These are phyloP conservation scores for Sebastes hubbsi DNA, from an alignment of 2,797 vertebrate species.

Conservation along the genomic window DNA sequence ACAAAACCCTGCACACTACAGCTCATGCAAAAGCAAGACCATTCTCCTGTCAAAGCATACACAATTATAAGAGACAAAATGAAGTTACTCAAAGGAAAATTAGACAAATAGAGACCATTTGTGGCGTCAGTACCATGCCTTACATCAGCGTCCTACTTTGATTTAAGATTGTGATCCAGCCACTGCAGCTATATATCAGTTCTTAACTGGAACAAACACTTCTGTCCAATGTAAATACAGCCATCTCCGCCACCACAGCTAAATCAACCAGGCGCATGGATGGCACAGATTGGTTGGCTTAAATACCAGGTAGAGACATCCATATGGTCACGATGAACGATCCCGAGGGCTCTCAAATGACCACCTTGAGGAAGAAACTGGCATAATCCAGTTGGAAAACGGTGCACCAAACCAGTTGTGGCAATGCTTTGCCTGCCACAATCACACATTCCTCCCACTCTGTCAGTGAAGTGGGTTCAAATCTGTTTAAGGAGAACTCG, in stretches of 20 bases:
- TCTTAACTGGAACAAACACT: conserved; percentile 20
- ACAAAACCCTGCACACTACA: not conserved
- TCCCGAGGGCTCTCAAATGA: conserved; percentile 64
- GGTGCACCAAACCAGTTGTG: conserved; percentile 54
- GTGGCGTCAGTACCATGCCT: not conserved
- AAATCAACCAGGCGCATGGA: conserved; percentile 59
- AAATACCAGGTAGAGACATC: conserved; percentile 61
- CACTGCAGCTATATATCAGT: conserved; percentile 10
- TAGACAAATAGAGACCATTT: not conserved
- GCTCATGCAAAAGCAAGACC: not conserved
- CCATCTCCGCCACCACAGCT: conserved; percentile 54
- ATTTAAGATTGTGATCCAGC: not conserved
- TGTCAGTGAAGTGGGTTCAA: conserved; percentile 53
- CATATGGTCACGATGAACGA: conserved; percentile 53
- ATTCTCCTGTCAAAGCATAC: not conserved
- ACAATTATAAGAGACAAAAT: not conserved
- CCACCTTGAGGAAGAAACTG: conserved; percentile 56
- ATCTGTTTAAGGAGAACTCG: conserved; percentile 48
- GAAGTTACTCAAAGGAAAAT: not conserved
- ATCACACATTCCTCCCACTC: conserved; percentile 70
- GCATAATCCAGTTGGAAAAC: conserved; percentile 62
- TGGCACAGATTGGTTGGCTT: conserved; percentile 58
- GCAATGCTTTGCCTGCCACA: conserved; percentile 51
- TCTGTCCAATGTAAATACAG: conserved; percentile 55
- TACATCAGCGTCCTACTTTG: not conserved